A percentile compares a stretch with the other conserved stretches of the same genome.
phyloP scores from a whole-genome alignment of 2,797 vertebrate species.

The Morelia viridis region DNA sequence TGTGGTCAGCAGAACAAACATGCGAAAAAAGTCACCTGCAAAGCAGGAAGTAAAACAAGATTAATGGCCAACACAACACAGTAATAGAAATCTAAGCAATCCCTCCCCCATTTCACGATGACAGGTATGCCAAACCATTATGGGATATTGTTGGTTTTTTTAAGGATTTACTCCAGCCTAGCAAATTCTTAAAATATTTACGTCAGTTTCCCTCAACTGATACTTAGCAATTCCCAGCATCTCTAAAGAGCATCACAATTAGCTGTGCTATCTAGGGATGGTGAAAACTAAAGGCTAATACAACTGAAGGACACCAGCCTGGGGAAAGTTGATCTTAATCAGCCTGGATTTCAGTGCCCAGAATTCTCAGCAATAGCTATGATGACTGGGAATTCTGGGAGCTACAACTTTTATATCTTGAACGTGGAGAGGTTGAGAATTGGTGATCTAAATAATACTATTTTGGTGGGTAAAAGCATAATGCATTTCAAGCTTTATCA shows the following conservation, averaged over 20 bases:
- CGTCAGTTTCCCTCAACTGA: not conserved
- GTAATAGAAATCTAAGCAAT: conserved; percentile 46
- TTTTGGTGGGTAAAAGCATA: not conserved
- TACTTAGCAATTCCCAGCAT: not conserved
- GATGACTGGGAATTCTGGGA: not conserved
- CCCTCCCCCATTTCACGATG: conserved; percentile 1
- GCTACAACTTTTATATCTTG: not conserved
- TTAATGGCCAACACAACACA: conserved; percentile 45
- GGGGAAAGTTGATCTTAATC: not conserved
- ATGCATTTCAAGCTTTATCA: not conserved
- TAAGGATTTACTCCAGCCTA: not conserved
- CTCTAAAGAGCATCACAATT: not conserved
- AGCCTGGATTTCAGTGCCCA: not conserved
- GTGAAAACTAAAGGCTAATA: not conserved
- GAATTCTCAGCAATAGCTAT: not conserved
- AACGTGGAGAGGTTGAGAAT: not conserved
- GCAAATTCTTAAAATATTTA: not conserved
- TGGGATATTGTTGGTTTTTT: not conserved
- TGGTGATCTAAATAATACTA: not conserved
- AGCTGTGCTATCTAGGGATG: not conserved
- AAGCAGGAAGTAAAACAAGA: conserved; percentile 62
- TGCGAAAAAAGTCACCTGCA: conserved; percentile 57
- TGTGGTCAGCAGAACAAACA: conserved; percentile 68
- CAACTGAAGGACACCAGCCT: not conserved
- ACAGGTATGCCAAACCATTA: not conserved